Base-by-base conservation (phyloP, 2,888 invertebrate species). In the Troides aeacus region DNA sequence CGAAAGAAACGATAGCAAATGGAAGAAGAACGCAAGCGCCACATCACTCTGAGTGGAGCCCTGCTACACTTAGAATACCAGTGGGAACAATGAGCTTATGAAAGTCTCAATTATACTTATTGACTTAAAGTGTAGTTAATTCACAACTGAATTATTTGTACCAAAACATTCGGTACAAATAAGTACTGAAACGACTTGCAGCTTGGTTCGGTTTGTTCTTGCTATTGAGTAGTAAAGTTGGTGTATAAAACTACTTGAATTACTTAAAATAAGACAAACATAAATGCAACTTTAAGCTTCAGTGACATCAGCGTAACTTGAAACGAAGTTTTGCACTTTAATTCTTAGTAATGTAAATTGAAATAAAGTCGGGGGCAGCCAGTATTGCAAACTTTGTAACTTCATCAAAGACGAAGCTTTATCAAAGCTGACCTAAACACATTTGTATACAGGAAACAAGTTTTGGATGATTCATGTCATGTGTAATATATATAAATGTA, bases 301-400 rank as follows among this genome's bases (percentile, higher is more conserved):
- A 65, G 64, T 69, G 61, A 39, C 69, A 69, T 69, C 57, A 36
- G 18, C 23, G 58, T n/a, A 65, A 58, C 58, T 62, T 64, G 24
- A 64, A 64, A 64, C 57, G 50, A 65, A 69, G 65, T 69, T 69
- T 62, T 65, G 69, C 62, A 69, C 65, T 69, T 69, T 65, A 69
- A 69, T 69, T 65, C 65, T 42, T 62, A 46, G 64, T 65, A 62
- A 65, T 58, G 69, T 69, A 69, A 65, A 69, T 62, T 69, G 69
- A 69, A 65, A 68, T 68, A 68, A 69, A 65, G 69, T 69, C 69
- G 57, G 36, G 57, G 61, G 64, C 50, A 68, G 67, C 50, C 56
- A 18, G 61, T 61, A 57, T 46, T n/a, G 65, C 57, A 46, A 62
- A 65, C 64, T 61, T 30, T 36, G 62, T 36, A 61, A 62, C 66